Conservation (phyloP, 1,140 invertebrate species). For the Zaprionus kolodkinae region DNA sequence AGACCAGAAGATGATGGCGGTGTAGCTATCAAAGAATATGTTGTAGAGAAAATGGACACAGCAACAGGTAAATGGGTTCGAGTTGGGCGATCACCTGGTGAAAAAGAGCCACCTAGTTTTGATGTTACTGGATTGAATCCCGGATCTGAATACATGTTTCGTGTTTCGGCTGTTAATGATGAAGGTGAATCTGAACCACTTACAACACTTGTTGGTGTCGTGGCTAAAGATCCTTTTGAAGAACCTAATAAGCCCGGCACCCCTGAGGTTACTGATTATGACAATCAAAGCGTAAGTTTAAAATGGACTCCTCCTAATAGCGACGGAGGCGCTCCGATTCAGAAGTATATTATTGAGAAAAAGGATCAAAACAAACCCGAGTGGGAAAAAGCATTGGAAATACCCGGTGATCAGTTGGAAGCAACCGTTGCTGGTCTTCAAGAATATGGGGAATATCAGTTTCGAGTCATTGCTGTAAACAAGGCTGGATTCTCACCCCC, state of each 20-base stretch:
- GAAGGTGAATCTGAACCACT: conserved; percentile 98
- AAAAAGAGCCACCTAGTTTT: conserved; percentile 91
- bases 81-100: conserved; percentile 90
- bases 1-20: conserved; percentile 97
- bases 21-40: conserved; percentile 96
- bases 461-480: conserved; percentile 97
- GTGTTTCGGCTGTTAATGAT: conserved; percentile 97
- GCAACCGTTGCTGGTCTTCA: conserved; percentile 94
- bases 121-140: conserved; percentile 95
- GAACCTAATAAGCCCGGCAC: conserved; percentile 93
- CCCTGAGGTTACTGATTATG: conserved; percentile 95
- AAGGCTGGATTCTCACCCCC: conserved; percentile 96
- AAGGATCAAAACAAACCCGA: conserved; percentile 95
- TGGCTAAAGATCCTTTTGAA: conserved; percentile 99
- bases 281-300: conserved; percentile 96
- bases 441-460: conserved; percentile 97
- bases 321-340: conserved; percentile 97
- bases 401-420: conserved; percentile 90
- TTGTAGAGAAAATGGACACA: conserved; percentile 97
- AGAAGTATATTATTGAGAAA: conserved; percentile 99
- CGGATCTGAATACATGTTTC: conserved; percentile 97
- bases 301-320: conserved; percentile 96
- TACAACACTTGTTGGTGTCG: conserved; percentile 91
- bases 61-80: conserved; percentile 95
- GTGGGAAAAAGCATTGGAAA: conserved; percentile 96